These are phyloP conservation scores for Clunio marinus DNA, from an alignment of 2,888 invertebrate species.

Conservation along the genomic window DNA sequence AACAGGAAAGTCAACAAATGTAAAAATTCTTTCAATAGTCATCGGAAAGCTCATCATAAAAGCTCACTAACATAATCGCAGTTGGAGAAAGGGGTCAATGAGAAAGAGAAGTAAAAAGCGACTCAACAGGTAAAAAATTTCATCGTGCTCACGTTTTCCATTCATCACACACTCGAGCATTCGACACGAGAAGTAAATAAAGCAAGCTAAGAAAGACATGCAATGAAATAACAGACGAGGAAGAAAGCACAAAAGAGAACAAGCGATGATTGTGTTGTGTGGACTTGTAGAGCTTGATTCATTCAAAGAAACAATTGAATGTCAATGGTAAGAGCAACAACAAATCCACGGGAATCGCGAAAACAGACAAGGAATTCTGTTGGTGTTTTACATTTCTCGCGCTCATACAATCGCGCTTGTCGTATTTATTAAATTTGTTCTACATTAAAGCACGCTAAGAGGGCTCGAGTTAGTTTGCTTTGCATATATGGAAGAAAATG, in stretches of 20 bases:
- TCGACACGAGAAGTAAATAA: neutral
- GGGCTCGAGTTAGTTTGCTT: conserved; percentile 5
- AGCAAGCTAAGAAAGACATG: neutral
- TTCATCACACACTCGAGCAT: neutral
- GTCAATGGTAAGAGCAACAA: conserved; percentile 31
- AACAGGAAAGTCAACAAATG: neutral
- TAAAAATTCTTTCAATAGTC: neutral
- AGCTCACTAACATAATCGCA: conserved; percentile 23
- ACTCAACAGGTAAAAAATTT: conserved; percentile 19
- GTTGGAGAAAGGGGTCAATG: conserved; percentile 29
- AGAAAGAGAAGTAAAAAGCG: conserved; percentile 4
- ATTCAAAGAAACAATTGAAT: conserved; percentile 28
- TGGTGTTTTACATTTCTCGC: neutral
- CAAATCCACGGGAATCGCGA: neutral
- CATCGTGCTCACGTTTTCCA: conserved; percentile 28
- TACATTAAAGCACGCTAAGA: neutral
- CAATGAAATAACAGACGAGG: neutral
- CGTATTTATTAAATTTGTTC: conserved; percentile 17
- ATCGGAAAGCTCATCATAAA: neutral
- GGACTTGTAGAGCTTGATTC: conserved; percentile 28
- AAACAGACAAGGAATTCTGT: neutral
- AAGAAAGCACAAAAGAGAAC: conserved; percentile 25
- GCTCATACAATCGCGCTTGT: conserved; percentile 10
- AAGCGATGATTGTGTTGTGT: conserved; percentile 7
- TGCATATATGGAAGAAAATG: conserved; percentile 8